phyloP scores from a whole-genome alignment of 2,888 invertebrate genomes.

The Ennomos fuscantarius region DNA sequence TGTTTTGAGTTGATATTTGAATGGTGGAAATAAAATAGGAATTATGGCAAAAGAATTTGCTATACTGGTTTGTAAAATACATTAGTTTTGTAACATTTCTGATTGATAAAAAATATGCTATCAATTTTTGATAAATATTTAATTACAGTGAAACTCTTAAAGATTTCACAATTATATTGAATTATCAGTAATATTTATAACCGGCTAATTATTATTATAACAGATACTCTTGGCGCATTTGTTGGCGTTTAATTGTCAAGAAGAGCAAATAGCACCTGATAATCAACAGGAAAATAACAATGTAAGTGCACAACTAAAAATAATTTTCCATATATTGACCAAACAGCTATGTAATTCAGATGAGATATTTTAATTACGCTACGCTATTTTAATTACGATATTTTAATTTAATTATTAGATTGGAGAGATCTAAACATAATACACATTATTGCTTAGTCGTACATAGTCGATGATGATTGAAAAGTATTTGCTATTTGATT shows the following conservation, averaged over 20 bases:
- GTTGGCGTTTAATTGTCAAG: slow-evolving; percentile 67
- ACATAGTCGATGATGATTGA: too few relatives aligned
- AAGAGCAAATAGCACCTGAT: slow-evolving; percentile 52
- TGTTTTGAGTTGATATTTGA: slow-evolving; percentile 37
- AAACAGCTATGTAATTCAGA: too few relatives aligned
- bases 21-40: slow-evolving; percentile 46
- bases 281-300: slow-evolving; percentile 45
- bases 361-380: too few relatives aligned
- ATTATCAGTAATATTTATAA: slow-evolving; percentile 1
- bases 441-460: too few relatives aligned
- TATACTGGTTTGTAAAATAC: slow-evolving; percentile 59
- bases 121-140: too few relatives aligned
- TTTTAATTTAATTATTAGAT: too few relatives aligned
- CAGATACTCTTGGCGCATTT: slow-evolving; percentile 72
- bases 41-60: slow-evolving; percentile 66
- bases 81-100: too few relatives aligned
- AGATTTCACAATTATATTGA: background rate
- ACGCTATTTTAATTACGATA: background rate
- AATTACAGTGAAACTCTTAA: too few relatives aligned
- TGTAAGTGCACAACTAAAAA: slow-evolving; percentile 66
- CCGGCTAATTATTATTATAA: slow-evolving; percentile 36
- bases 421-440: too few relatives aligned
- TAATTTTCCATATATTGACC: too few relatives aligned
- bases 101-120: too few relatives aligned
- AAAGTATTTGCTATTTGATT: too few relatives aligned